phyloP scores from a whole-genome alignment of 2,797 vertebrate genomes.

The Cichlasoma orientale region DNA sequence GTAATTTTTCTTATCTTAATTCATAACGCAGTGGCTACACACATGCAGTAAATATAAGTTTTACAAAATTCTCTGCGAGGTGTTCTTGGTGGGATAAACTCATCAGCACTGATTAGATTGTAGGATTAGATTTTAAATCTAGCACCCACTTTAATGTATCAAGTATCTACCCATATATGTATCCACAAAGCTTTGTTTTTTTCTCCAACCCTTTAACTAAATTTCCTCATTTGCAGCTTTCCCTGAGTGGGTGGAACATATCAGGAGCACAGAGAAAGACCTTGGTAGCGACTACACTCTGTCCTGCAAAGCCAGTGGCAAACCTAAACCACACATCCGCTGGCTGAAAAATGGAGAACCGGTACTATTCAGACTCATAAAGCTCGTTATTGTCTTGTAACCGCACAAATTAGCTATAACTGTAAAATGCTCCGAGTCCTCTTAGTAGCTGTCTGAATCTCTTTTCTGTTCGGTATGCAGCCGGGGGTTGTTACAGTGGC shows the following conservation, averaged over 20 bases:
- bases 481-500: constrained; percentile 33
- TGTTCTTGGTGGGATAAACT: not conserved
- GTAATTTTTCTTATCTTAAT: constrained; percentile 67
- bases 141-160: not conserved
- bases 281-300: constrained; percentile 89
- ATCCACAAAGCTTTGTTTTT: constrained; percentile 14
- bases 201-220: not conserved
- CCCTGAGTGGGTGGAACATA: constrained; percentile 93
- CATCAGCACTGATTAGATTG: not conserved
- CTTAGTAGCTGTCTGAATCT: not conserved
- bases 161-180: not conserved
- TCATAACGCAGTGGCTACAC: not conserved
- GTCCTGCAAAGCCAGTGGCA: constrained; percentile 90
- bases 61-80: not conserved
- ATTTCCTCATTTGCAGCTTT: constrained; percentile 78
- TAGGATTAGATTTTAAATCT: not conserved
- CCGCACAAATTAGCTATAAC: not conserved
- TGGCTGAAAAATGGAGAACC: constrained; percentile 91
- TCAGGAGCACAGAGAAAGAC: constrained; percentile 90
- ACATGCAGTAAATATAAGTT: not conserved
- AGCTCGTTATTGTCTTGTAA: constrained; percentile 8
- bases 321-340: constrained; percentile 88
- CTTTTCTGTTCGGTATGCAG: constrained; percentile 7
- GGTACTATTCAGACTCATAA: constrained; percentile 72
- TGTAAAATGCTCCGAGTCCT: not conserved